Evolutionary conservation across 2,113 vertebrate genomes (phyloP).

Genomic region (Colossoma macropomum): DNA sequence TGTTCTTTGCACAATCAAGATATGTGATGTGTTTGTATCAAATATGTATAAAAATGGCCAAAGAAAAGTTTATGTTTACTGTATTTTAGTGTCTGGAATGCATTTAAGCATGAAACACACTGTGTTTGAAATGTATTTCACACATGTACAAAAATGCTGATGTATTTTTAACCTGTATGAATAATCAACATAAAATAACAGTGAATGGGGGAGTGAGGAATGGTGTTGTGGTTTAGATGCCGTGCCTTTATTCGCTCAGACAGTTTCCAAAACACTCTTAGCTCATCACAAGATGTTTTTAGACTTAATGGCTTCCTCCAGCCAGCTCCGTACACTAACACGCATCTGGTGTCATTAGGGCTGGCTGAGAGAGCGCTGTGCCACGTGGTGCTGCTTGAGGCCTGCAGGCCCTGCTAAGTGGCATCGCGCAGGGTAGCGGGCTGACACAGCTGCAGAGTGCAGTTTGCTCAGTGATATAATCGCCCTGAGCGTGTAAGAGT

Average conservation of each 20-base stretch:
- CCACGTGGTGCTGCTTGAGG: slow-evolving; percentile 34
- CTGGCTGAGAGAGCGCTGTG: slow-evolving; percentile 32
- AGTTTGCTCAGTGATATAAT: slow-evolving; percentile 63
- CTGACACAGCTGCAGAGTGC: slow-evolving; percentile 54
- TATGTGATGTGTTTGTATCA: no score
- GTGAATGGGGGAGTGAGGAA: no score
- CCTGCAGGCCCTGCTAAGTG: slow-evolving; percentile 11
- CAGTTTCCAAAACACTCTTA: slow-evolving; percentile 1
- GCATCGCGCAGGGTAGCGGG: slow-evolving; percentile 18
- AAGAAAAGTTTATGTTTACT: no score
- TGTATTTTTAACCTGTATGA: no score
- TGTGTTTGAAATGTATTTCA: no score
- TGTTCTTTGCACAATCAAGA: no score
- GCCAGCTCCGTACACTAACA: background rate
- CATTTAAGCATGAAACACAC: no score
- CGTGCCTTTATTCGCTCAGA: slow-evolving; percentile 2
- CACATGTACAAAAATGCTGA: no score
- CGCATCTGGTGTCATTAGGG: slow-evolving; percentile 30
- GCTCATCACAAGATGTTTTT: slow-evolving; percentile 21
- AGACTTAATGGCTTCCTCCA: slow-evolving; percentile 14
- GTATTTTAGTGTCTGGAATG: no score
- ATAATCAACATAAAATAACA: no score
- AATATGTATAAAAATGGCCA: no score
- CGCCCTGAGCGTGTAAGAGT: slow-evolving; percentile 62
- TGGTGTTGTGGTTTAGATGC: background rate